Percentiles rank a stretch among this genome's conserved stretches.
Evolutionary conservation across 2,797 vertebrate species (phyloP).

Genomic region (Rallus crepitans): DNA sequence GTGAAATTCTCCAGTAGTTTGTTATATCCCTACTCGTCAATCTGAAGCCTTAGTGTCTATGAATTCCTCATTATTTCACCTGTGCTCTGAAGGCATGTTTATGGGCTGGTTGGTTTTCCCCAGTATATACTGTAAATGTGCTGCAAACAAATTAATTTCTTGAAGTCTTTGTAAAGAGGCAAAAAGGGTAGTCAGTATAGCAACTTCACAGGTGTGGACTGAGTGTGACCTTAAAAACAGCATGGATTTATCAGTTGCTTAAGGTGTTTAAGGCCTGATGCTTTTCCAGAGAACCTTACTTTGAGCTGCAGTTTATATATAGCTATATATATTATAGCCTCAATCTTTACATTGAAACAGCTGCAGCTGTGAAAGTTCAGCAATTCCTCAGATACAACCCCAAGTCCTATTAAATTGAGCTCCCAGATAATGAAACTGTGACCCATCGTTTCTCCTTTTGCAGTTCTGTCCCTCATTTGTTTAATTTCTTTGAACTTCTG

Average conservation of each 20-base stretch:
- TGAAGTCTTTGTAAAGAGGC: background rate
- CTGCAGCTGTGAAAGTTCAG: slow-evolving; percentile 65
- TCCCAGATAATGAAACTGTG: slow-evolving; percentile 44
- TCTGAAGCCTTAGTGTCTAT: background rate
- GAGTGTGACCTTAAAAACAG: background rate
- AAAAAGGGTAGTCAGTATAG: background rate
- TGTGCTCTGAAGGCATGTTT: background rate
- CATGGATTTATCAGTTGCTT: background rate
- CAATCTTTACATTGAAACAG: slow-evolving; percentile 52
- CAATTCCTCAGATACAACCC: slow-evolving; percentile 58
- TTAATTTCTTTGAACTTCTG: slow-evolving; percentile 21
- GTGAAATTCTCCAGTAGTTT: background rate
- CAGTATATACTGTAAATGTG: background rate
- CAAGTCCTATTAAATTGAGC: slow-evolving; percentile 44
- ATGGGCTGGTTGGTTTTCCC: background rate
- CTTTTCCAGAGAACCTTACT: slow-evolving; percentile 28
- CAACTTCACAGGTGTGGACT: background rate
- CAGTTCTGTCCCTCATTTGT: background rate
- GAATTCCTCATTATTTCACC: background rate
- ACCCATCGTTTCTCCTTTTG: slow-evolving; percentile 36
- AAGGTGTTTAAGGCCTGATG: slow-evolving; percentile 30
- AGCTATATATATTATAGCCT: slow-evolving; percentile 47
- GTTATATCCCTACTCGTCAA: background rate
- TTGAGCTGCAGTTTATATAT: slow-evolving; percentile 49
- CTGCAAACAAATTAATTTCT: background rate